Base-by-base conservation (phyloP, 2,797 vertebrate species). In the Tadarida brasiliensis region DNA sequence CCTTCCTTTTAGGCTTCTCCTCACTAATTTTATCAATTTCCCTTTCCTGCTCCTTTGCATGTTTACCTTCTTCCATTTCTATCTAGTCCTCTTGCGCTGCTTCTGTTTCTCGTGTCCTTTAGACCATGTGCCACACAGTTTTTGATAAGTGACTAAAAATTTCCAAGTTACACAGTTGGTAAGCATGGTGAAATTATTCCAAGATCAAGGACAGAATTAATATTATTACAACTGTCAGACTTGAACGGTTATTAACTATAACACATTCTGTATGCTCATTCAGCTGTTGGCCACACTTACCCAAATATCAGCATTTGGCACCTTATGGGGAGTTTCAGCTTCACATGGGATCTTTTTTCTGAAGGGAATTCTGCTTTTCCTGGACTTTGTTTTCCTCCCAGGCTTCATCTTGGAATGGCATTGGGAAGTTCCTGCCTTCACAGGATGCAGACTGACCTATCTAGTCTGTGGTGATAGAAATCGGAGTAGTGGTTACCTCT, bases 21-120 rank as follows among this genome's bases (percentile, higher is more conserved):
- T 94, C n/a, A n/a, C 33, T 68, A 88, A 77, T 68, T 91, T 78
- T 81, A 56, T 90, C 67, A 39, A 7, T 82, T 91, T 93, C 77
- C 65, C 33, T 84, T 80, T 81, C 84, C 71, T 74, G 11, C 44
- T 80, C 44, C 47, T 76, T 68, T 84, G 57, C 11, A 11, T 30
- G 95, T 61, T 71, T 26, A 15, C 71, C 71, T 80, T 87, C 54
- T 54, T 91, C 87, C 49, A 82, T 78, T 89, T 87, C 67, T 54
- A 15, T 65, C 51, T 54, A 44, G 7, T 68, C 49, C 30, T 87
- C n/a, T 65, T 78, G 63, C 33, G 12, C 33, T 44, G 7, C 16
- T 35, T 87, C 15, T 28, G 6, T 70, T 56, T 93, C 71, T 68
- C 76, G 47, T 15, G 17, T 81, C 54, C 51, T 81, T 56, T 57